phyloP scores from a whole-genome alignment of 2,888 invertebrate species.

The Periphyllus acericola region DNA sequence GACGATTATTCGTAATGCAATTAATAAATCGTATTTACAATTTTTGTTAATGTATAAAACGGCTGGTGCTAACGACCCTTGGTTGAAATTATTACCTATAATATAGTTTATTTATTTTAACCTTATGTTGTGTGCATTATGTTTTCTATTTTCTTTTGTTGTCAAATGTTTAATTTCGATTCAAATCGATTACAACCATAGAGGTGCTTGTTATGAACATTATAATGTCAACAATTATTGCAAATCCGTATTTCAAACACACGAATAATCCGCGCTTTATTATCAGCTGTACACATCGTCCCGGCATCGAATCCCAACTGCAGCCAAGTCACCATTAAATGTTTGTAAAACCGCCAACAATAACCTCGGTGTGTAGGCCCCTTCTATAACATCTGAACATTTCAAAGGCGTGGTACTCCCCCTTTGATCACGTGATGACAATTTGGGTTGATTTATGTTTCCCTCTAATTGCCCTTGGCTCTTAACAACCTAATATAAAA shows the following conservation, averaged over 20 bases:
- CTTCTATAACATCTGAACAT: conserved; percentile 23
- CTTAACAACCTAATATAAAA: conserved; percentile 37
- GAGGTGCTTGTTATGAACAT: too few species aligned
- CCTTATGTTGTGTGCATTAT: too few species aligned
- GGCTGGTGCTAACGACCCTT: too few species aligned
- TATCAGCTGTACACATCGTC: conserved; percentile 7
- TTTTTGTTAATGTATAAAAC: too few species aligned
- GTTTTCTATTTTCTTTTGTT: too few species aligned
- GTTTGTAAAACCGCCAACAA: conserved; percentile 3
- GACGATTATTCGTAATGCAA: too few species aligned
- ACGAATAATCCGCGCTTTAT: background rate
- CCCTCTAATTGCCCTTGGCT: conserved; percentile 15
- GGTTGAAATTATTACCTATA: too few species aligned
- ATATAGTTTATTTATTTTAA: too few species aligned
- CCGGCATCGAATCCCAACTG: background rate
- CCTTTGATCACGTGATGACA: conserved; percentile 46
- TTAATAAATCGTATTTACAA: too few species aligned
- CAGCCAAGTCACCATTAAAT: background rate
- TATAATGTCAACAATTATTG: too few species aligned
- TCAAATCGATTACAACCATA: too few species aligned
- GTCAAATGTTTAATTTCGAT: too few species aligned
- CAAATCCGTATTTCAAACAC: background rate
- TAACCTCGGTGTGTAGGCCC: background rate
- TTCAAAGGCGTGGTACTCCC: conserved; percentile 46
- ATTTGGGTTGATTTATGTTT: conserved; percentile 39